These are phyloP conservation scores for Spicauda simplicius DNA, from an alignment of 2,888 invertebrate species.

Conservation along the genomic window DNA sequence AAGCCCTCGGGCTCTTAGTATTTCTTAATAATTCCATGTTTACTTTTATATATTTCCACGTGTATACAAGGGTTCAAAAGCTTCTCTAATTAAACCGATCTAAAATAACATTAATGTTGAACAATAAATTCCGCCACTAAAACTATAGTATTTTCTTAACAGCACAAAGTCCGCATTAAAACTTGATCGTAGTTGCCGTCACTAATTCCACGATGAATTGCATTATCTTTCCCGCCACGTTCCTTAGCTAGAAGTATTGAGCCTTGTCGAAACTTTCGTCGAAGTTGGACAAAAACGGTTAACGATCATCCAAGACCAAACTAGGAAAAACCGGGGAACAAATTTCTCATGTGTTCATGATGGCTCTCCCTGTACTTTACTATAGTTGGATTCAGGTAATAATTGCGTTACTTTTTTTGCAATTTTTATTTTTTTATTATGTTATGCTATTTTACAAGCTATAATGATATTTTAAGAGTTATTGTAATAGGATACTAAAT, in stretches of 20 bases:
- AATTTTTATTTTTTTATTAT: background rate
- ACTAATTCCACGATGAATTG: conserved; percentile 4
- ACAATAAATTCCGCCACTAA: too few relatives aligned
- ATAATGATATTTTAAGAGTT: too few relatives aligned
- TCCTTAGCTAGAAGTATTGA: conserved; percentile 6
- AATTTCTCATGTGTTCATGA: background rate
- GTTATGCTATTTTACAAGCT: background rate
- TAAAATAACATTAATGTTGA: too few relatives aligned
- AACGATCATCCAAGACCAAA: background rate
- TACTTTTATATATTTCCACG: too few relatives aligned
- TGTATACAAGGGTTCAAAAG: too few relatives aligned
- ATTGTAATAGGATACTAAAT: too few relatives aligned
- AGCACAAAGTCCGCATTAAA: background rate
- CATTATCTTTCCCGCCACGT: conserved; percentile 15
- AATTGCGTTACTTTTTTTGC: background rate
- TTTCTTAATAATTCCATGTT: too few relatives aligned
- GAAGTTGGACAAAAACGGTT: conserved; percentile 11
- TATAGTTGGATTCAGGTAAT: background rate
- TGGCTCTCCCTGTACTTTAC: conserved; percentile 2
- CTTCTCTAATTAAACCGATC: too few relatives aligned
- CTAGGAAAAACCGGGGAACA: conserved; percentile 9
- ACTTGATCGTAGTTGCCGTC: background rate
- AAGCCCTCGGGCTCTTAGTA: too few relatives aligned
- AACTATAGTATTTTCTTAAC: background rate
- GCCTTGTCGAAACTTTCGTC: conserved; percentile 2